Evolutionary conservation across 2,113 vertebrate genomes (phyloP).

Genomic region (Cyprinodon brontotheroides): DNA sequence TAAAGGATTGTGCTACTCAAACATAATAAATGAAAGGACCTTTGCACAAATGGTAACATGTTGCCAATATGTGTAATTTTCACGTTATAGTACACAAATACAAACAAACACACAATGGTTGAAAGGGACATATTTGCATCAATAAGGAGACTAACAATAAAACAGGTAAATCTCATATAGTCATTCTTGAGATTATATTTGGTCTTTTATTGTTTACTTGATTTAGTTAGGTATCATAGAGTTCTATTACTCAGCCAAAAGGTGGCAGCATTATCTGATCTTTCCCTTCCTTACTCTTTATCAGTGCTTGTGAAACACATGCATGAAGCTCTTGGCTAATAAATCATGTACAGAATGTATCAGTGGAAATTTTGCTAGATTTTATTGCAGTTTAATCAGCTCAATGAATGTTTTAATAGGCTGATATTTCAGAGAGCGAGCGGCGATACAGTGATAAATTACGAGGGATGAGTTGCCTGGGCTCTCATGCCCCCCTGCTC

Average conservation of each 20-base stretch:
- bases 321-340: conserved; percentile 38
- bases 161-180: neutral
- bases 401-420: conserved; percentile 79
- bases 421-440: conserved; percentile 73
- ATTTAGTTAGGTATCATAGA: neutral
- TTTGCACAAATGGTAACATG: neutral
- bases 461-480: conserved; percentile 21
- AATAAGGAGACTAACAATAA: neutral
- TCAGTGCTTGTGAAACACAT: conserved; percentile 15
- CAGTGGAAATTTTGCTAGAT: conserved; percentile 70
- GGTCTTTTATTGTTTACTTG: neutral
- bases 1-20: neutral
- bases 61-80: neutral
- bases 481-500: conserved; percentile 5
- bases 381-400: conserved; percentile 79
- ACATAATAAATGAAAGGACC: neutral
- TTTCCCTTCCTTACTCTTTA: conserved; percentile 20
- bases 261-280: conserved; percentile 66
- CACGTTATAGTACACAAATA: neutral
- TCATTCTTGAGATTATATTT: neutral
- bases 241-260: conserved; percentile 46
- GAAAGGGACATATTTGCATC: neutral
- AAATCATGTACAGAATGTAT: conserved; percentile 72
- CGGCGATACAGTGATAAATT: conserved; percentile 69
- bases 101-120: neutral